Percentiles rank a stretch among this genome's conserved stretches.
Conservation (phyloP, 2,797 vertebrate genomes). For the Premnoplex brunnescens region DNA sequence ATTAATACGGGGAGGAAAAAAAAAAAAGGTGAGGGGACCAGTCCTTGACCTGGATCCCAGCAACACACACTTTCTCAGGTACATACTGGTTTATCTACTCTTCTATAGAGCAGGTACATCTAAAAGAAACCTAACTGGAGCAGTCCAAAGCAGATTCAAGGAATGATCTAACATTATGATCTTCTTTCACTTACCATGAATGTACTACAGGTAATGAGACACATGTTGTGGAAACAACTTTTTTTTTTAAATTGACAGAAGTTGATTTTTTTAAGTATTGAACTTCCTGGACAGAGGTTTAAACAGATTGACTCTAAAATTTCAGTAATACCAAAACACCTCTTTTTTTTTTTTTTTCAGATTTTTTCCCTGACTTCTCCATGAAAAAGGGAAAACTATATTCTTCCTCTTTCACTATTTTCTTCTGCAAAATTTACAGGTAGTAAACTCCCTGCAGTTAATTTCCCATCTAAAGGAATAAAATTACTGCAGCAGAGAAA, state of each 20-base stretch:
- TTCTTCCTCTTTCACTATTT: background rate
- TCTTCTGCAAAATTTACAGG: background rate
- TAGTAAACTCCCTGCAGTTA: background rate
- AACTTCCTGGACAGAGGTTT: background rate
- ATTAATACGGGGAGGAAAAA: background rate
- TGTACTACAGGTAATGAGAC: background rate
- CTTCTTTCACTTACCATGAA: background rate
- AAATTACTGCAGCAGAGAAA: slow-evolving; percentile 20
- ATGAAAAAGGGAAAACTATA: background rate
- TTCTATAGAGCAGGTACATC: background rate
- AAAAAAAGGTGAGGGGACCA: background rate
- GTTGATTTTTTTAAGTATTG: background rate
- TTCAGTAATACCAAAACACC: background rate
- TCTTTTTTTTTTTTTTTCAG: background rate
- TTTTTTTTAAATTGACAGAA: background rate
- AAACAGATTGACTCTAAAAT: background rate
- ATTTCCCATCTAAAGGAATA: background rate
- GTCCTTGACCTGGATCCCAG: background rate
- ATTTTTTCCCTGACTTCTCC: background rate
- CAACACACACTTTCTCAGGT: background rate
- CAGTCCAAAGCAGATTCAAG: background rate
- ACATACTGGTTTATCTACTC: background rate
- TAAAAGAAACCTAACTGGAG: background rate
- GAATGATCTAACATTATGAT: background rate
- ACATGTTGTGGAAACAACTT: background rate